Evolutionary conservation across 2,888 invertebrate genomes (phyloP), one percentile per base, ranked within the genome.

Genomic region (Horisme vitalbata): DNA sequence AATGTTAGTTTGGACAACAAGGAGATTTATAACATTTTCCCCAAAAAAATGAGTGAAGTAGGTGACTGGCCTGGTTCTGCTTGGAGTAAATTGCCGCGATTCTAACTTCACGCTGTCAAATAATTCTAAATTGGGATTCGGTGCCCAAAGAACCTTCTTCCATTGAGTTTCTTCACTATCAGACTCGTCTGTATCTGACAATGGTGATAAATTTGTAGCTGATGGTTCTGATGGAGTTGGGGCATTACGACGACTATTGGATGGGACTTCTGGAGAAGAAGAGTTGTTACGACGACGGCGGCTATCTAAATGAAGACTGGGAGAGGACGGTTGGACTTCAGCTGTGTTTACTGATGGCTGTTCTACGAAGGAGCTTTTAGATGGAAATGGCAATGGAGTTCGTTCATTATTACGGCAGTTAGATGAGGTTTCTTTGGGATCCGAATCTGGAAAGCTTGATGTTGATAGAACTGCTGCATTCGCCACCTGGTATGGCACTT

Each of bases 1-100:
- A 10, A 39, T 13, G 31, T 49, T 39, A 18, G 44, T 49, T 41
- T 39, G 49, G 31, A 28, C 33, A 11, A 39, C 39, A 31, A 30
- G 21, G 30, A 32, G 39, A 39, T 24, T 30, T 21, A 38, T 38
- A 9, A 38, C 38, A 30, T 38, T 21, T 12, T 13, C 21, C 21
- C 14, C 13, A 38, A 38, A 38, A 36, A 38, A 38, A 30, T 30
- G 11, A 21, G 38, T 30, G 30, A 38, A 38, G 21, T 38, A 38
- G 21, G 38, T 30, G 21, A 30, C 30, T 21, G 28, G 38, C 14
- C 23, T 30, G 30, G 38, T 38, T 23, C 38, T 38, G 13, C 38
- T 38, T 14, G 38, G 30, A 38, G 30, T 21, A 30, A 38, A 41
- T 28, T 28, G 28, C 28, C 28, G 28, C 28, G 28, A 28, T 28